Conservation (phyloP, 1,140 invertebrate genomes). For the Drosophila arizonae region DNA sequence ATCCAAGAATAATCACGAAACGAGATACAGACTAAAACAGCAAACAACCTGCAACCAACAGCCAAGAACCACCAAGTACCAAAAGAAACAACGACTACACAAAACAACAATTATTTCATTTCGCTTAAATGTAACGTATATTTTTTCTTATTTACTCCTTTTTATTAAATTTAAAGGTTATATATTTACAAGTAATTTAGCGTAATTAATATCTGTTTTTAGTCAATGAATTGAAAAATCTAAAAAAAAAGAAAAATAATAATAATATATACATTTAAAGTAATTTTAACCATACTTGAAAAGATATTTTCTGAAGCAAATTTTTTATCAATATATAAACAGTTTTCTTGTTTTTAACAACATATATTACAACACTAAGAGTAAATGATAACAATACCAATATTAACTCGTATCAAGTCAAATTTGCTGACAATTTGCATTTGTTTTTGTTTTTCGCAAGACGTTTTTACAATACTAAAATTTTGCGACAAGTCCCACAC, state of each 20-base stretch:
- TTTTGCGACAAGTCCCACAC: conserved; percentile 59
- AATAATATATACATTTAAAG: conserved; percentile 49
- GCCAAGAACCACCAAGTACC: conserved; percentile 9
- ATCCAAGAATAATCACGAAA: conserved; percentile 1
- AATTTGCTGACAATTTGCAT: conserved; percentile 78
- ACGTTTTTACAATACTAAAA: conserved; percentile 64
- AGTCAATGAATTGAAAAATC: conserved; percentile 71
- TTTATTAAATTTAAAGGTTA: conserved; percentile 74
- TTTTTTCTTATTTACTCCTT: conserved; percentile 64
- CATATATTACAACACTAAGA: conserved; percentile 53
- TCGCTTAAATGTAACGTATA: conserved; percentile 68
- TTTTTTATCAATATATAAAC: conserved; percentile 68
- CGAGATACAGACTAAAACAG: conserved; percentile 16
- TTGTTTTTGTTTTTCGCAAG: conserved; percentile 81
- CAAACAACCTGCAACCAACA: conserved; percentile 25
- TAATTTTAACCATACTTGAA: conserved; percentile 68
- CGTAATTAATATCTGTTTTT: conserved; percentile 79
- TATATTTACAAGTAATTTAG: conserved; percentile 78
- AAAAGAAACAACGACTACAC: conserved; percentile 41
- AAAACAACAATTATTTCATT: conserved; percentile 52
- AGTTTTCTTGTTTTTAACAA: conserved; percentile 82
- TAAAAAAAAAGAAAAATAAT: conserved; percentile 41
- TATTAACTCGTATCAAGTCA: conserved; percentile 69
- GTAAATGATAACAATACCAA: conserved; percentile 66
- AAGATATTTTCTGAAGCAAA: conserved; percentile 59